Percentiles rank a stretch among this genome's conserved stretches.
phyloP scores from a whole-genome alignment of 2,113 vertebrate species.

The Columba livia region DNA sequence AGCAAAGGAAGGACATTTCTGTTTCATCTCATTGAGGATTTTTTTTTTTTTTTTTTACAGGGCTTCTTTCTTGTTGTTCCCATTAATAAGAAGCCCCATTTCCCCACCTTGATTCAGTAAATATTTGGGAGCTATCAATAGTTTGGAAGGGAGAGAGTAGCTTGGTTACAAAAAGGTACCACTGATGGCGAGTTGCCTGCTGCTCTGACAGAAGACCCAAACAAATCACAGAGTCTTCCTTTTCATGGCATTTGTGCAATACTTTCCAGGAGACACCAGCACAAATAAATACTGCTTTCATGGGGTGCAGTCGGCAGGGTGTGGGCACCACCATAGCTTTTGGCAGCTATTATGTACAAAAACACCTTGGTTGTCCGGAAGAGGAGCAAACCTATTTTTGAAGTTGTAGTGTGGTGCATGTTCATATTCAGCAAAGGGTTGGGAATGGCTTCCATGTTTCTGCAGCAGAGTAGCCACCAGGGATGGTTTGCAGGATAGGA shows the following conservation, averaged over 20 bases:
- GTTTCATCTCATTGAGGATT: background rate
- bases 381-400: background rate
- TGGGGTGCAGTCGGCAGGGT: background rate
- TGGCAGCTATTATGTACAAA: background rate
- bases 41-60: background rate
- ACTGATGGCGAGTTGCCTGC: background rate
- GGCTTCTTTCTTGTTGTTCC: background rate
- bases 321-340: background rate
- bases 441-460: background rate
- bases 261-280: background rate
- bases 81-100: background rate
- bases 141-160: background rate
- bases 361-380: background rate
- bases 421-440: background rate
- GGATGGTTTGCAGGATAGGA: background rate
- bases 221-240: background rate
- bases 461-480: background rate
- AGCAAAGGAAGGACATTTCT: background rate
- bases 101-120: background rate
- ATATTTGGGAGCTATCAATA: background rate
- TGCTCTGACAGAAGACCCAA: slow-evolving; percentile 35
- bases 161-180: background rate
- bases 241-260: background rate
- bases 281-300: background rate
- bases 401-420: background rate